Evolutionary conservation across 2,888 invertebrate species (phyloP), one percentile per base, ranked within the genome.

Genomic region (Philereme vetulata): DNA sequence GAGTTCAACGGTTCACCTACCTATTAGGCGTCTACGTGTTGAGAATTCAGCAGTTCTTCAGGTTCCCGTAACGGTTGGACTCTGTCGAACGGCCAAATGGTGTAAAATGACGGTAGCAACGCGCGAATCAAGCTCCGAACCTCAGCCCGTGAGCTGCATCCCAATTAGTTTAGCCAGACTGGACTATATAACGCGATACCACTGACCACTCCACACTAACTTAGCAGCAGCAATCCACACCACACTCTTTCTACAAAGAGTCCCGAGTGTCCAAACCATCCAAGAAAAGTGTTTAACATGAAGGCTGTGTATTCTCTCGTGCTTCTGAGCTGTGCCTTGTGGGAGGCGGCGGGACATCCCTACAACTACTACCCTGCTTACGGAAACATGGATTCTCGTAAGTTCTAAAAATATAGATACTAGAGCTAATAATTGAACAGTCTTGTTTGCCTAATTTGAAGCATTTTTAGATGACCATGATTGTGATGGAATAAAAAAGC

Each of bases 321-420:
- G 64, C 62, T 80, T 47, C 62, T 88, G 57, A 78, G 74, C 70
- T 84, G 83, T 76, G 81, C 74, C 56, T 66, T 88, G 54, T 84
- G 81, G 78, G 81, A 83, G 65, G 84, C 75, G 36, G 73, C 65
- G 42, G 85, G 81, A 59, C 89, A 83, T 61, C 90, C 91, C 0
- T 86, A 85, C 62, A 87, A 85, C 0, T 87, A 85, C 62, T 89
- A 87, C 61, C 89, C 90, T 0, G 84, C 85, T 63, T 89, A 90
- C 71, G 88, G 88, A 71, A 78, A 89, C 72, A 76, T 87, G 68
- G 91, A 92, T 70, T 78, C 90, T 54, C 65, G 91, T 92, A 68
- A 90, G 91, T 90, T 11, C 10, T 5, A 38, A 21, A 21, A 21
- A 21, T 21, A 21, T n/a, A n/a, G n/a, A n/a, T 21, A 2, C 21